phyloP scores from a whole-genome alignment of 1,140 invertebrate genomes.

The Trypoxylus dichotomus region DNA sequence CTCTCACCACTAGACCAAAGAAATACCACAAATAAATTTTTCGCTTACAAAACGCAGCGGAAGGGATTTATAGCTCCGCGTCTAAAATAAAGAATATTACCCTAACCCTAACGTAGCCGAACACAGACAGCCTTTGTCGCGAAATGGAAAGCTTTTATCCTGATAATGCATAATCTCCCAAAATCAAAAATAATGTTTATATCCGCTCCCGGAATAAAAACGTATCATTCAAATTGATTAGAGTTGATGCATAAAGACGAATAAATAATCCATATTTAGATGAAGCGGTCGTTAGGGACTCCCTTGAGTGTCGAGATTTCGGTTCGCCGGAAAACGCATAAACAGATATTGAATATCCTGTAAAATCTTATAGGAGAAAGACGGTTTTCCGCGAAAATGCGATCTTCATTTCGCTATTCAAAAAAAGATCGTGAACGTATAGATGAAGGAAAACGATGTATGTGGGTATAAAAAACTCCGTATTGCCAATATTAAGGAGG shows the following conservation, averaged over 20 bases:
- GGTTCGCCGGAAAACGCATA: constrained; percentile 37
- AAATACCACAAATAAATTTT: not conserved
- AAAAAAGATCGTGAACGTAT: not conserved
- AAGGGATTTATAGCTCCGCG: not conserved
- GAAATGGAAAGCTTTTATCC: constrained; percentile 30
- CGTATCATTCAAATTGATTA: constrained; percentile 47
- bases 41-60: not conserved
- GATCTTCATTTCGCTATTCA: not conserved
- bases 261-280: constrained; percentile 48
- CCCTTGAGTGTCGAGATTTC: constrained; percentile 40
- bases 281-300: constrained; percentile 45
- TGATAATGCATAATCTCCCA: constrained; percentile 34
- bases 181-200: constrained; percentile 45
- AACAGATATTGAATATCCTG: constrained; percentile 38
- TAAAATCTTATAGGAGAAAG: not conserved
- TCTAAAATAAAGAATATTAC: constrained; percentile 22
- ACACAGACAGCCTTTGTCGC: constrained; percentile 4
- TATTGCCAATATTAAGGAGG: too few relatives aligned
- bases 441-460: not conserved
- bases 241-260: constrained; percentile 45
- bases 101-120: constrained; percentile 5
- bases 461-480: not conserved
- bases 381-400: not conserved
- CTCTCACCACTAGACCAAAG: too few relatives aligned
- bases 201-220: constrained; percentile 44